Evolutionary conservation across 1,140 invertebrate genomes (phyloP).

Genomic region (Zaprionus taronus): DNA sequence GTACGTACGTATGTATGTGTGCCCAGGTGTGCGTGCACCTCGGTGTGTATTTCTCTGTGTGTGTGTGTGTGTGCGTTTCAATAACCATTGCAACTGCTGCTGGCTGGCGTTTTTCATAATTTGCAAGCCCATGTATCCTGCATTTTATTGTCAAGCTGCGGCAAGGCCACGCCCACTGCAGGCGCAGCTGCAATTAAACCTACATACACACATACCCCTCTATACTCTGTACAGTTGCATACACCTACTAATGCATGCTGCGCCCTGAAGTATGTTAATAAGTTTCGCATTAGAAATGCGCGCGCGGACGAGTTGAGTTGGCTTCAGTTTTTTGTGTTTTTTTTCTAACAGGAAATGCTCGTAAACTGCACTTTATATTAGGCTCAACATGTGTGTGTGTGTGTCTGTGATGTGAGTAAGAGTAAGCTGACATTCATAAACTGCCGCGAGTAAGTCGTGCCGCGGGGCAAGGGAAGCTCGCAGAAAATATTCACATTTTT

Average conservation of each 20-base stretch:
- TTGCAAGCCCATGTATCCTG: slow-evolving; percentile 62
- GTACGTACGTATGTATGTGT: slow-evolving; percentile 22
- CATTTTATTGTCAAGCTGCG: slow-evolving; percentile 67
- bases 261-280: slow-evolving; percentile 78
- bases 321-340: slow-evolving; percentile 11
- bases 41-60: slow-evolving; percentile 11
- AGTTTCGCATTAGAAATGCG: slow-evolving; percentile 65
- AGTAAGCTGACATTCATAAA: slow-evolving; percentile 60
- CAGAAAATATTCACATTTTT: slow-evolving; percentile 68
- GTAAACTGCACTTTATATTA: slow-evolving; percentile 57
- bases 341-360: slow-evolving; percentile 59
- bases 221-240: slow-evolving; percentile 1
- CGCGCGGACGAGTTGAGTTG: slow-evolving; percentile 18
- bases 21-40: slow-evolving; percentile 8
- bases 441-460: slow-evolving; percentile 33
- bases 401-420: slow-evolving; percentile 34
- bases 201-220: slow-evolving; percentile 7
- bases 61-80: slow-evolving; percentile 53
- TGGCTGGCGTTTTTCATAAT: slow-evolving; percentile 62
- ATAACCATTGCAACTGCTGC: slow-evolving; percentile 60
- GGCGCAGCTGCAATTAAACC: slow-evolving; percentile 59
- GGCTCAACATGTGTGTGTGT: slow-evolving; percentile 11
- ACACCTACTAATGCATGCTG: slow-evolving; percentile 59
- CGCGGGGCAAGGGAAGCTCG: background rate
- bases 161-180: slow-evolving; percentile 60